These are phyloP conservation scores for Aethina tumida DNA, from an alignment of 1,140 invertebrate genomes.

Conservation along the genomic window DNA sequence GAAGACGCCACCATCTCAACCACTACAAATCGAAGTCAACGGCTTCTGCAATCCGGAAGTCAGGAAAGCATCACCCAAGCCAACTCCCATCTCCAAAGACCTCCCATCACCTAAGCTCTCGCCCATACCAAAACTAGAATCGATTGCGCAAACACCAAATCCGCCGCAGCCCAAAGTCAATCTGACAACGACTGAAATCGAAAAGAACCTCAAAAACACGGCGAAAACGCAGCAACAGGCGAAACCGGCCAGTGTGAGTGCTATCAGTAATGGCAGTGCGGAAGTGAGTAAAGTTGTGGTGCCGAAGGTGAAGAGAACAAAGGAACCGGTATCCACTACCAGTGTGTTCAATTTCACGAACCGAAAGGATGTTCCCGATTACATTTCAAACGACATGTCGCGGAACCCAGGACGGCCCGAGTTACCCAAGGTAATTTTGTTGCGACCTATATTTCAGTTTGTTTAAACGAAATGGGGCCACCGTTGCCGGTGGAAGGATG, in stretches of 20 bases:
- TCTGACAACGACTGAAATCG: slow-evolving; percentile 53
- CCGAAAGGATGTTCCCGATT: slow-evolving; percentile 76
- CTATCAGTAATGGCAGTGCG: slow-evolving; percentile 37
- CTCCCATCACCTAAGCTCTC: slow-evolving; percentile 8
- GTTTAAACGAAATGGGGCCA: no score
- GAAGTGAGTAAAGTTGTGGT: slow-evolving; percentile 27
- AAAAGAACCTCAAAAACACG: slow-evolving; percentile 61
- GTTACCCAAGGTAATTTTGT: slow-evolving; percentile 56
- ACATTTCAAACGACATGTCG: slow-evolving; percentile 80
- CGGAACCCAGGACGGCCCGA: slow-evolving; percentile 55
- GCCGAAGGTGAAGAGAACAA: slow-evolving; percentile 23
- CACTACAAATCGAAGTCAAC: slow-evolving; percentile 23
- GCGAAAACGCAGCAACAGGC: slow-evolving; percentile 50
- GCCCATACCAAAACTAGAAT: slow-evolving; percentile 1
- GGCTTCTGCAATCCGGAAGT: slow-evolving; percentile 5
- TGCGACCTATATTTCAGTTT: no score
- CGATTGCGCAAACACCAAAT: slow-evolving; percentile 11
- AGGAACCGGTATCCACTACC: slow-evolving; percentile 43
- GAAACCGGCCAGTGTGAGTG: slow-evolving; percentile 41
- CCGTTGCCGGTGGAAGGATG: no score
- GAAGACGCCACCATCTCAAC: slow-evolving; percentile 19
- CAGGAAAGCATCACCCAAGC: slow-evolving; percentile 3
- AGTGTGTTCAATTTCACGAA: slow-evolving; percentile 82
- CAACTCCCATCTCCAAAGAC: slow-evolving; percentile 3
- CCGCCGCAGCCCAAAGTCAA: slow-evolving; percentile 13